These are phyloP conservation scores for Sinocyclocheilus maitianheensis DNA, from an alignment of 2,113 vertebrate species.

Conservation along the genomic window DNA sequence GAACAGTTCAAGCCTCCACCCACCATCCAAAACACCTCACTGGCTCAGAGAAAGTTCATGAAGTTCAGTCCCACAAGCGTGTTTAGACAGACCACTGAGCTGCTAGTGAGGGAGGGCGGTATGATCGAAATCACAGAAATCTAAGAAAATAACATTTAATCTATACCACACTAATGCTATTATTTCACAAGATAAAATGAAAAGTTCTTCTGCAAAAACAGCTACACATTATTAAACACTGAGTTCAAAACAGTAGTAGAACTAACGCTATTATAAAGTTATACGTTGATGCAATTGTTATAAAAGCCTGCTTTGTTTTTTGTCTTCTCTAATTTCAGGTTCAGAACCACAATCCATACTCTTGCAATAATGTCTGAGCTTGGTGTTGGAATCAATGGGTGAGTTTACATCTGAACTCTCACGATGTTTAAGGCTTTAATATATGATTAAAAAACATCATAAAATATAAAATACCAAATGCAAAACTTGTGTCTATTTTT, in stretches of 20 bases:
- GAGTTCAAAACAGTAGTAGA: background rate
- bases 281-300: background rate
- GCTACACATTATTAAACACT: background rate
- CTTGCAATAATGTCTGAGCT: constrained; percentile 75
- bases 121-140: background rate
- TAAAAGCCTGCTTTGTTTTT: constrained; percentile 10
- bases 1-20: background rate
- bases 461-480: background rate
- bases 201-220: background rate
- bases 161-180: background rate
- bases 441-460: background rate
- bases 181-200: background rate
- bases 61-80: background rate
- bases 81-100: background rate
- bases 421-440: background rate
- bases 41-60: background rate
- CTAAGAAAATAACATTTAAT: background rate
- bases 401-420: constrained; percentile 49
- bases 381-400: constrained; percentile 82
- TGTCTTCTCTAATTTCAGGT: constrained; percentile 54
- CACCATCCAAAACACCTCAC: constrained; percentile 13
- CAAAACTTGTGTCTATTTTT: background rate
- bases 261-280: too few relatives aligned
- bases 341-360: constrained; percentile 54
- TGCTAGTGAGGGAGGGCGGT: background rate